These are phyloP conservation scores for Drosophila ustulata DNA, from an alignment of 2,888 invertebrate genomes.

Conservation along the genomic window DNA sequence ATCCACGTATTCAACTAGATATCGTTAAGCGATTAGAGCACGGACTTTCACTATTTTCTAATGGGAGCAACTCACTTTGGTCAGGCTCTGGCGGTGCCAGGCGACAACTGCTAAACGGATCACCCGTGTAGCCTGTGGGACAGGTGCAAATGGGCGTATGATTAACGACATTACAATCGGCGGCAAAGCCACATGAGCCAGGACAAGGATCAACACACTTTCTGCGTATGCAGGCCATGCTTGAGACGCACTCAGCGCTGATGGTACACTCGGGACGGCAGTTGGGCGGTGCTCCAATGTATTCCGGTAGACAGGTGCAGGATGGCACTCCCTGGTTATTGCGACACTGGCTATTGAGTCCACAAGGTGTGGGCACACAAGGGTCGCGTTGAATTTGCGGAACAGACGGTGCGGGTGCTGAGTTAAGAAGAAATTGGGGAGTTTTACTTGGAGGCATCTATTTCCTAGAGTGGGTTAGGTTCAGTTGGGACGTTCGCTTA, in stretches of 20 bases:
- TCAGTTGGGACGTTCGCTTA: slow-evolving; percentile 64
- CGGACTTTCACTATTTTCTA: not conserved
- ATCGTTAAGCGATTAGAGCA: slow-evolving; percentile 5
- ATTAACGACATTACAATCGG: slow-evolving; percentile 87
- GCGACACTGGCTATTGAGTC: slow-evolving; percentile 88
- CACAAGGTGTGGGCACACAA: slow-evolving; percentile 89
- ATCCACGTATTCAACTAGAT: slow-evolving; percentile 83
- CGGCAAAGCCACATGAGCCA: slow-evolving; percentile 88
- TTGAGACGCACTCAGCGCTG: slow-evolving; percentile 89
- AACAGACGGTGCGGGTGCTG: slow-evolving; percentile 75
- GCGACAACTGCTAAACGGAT: slow-evolving; percentile 87
- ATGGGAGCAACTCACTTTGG: slow-evolving; percentile 70
- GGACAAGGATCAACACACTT: slow-evolving; percentile 89
- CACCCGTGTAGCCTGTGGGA: slow-evolving; percentile 87
- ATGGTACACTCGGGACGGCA: slow-evolving; percentile 89
- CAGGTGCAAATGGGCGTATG: slow-evolving; percentile 89
- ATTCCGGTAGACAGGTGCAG: slow-evolving; percentile 87
- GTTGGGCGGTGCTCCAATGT: slow-evolving; percentile 88
- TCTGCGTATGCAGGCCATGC: slow-evolving; percentile 88
- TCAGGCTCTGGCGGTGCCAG: slow-evolving; percentile 72
- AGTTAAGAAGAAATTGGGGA: not conserved
- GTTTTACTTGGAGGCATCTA: not conserved
- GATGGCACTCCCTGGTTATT: slow-evolving; percentile 86
- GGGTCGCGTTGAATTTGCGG: slow-evolving; percentile 86
- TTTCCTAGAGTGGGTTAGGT: not conserved